Base-by-base conservation (phyloP, 2,888 invertebrate genomes). In the Campoplex capitator region DNA sequence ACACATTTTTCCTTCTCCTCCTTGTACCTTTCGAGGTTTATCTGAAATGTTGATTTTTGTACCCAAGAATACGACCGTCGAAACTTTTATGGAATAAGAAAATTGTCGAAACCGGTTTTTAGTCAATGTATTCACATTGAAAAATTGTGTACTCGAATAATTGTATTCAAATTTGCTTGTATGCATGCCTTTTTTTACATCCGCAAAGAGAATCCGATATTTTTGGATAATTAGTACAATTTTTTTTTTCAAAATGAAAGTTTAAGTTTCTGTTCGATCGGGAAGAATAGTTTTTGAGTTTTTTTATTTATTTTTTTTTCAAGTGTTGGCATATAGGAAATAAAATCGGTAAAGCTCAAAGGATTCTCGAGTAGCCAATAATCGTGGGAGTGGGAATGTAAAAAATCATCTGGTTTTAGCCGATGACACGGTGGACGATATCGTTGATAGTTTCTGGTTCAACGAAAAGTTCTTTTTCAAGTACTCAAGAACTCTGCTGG, bases 321-420 rank as follows among this genome's bases (percentile, higher is more conserved):
- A 35, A 45, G 38, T 48, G 32, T 51, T 48, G 23, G 32, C 45
- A 4, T 18, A 18, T 28, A n/a, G 38, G 18, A 56, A 45, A 74
- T n/a, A 28, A 75, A 84, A 84, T 84, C 86, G 86, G 85, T 58
- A 51, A 85, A 74, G 68, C 51, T 85, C 74, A 88, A 88, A 86
- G 42, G 81, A 82, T 78, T 84, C 48, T 78, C 54, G 45, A 74
- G 73, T 54, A 73, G 70, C 56, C 42, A 58, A 58, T 68, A 79
- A 48, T 35, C 16, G 48, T 58, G 32, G 45, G 38, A 18, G 38
- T n/a, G 38, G n/a, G 35, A 71, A 48, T 58, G 42, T 58, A 11
- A 38, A 51, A 81, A 56, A 23, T 73, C 6, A 28, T 78, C 77
- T 80, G 79, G 79, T n/a, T 82, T 70, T 82, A 18, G 62, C 35